Percentiles rank a stretch among this genome's conserved stretches.
Evolutionary conservation across 2,888 invertebrate genomes (phyloP).

Genomic region (Iphiclides podalirius): DNA sequence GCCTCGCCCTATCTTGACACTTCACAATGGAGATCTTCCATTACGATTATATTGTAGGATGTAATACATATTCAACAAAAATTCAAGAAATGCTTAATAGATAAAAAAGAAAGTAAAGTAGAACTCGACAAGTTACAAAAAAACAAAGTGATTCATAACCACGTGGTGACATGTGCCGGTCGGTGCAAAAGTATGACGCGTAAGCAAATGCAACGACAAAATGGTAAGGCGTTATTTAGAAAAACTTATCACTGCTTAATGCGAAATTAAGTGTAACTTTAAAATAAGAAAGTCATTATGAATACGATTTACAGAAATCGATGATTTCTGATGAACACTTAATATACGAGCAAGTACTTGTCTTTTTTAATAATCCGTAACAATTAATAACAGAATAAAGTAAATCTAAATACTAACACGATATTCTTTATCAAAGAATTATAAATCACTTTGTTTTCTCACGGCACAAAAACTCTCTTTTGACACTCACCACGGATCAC

Average conservation of each 20-base stretch:
- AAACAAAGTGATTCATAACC: slow-evolving; percentile 55
- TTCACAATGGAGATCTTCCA: slow-evolving; percentile 75
- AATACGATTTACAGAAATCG: too few relatives aligned
- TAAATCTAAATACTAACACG: slow-evolving; percentile 37
- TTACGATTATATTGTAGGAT: slow-evolving; percentile 37
- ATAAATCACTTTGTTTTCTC: slow-evolving; percentile 50
- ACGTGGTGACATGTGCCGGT: slow-evolving; percentile 75
- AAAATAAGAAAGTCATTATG: too few relatives aligned
- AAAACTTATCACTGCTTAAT: slow-evolving; percentile 2
- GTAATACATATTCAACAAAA: background rate
- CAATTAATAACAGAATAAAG: too few relatives aligned
- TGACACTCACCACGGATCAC: slow-evolving; percentile 79
- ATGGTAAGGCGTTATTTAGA: slow-evolving; percentile 33
- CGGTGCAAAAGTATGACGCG: slow-evolving; percentile 68
- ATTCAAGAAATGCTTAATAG: background rate
- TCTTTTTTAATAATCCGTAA: too few relatives aligned
- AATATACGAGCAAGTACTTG: too few relatives aligned
- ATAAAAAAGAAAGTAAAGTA: background rate
- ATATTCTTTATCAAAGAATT: slow-evolving; percentile 35
- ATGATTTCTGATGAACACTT: too few relatives aligned
- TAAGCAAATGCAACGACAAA: slow-evolving; percentile 59
- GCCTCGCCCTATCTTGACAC: slow-evolving; percentile 80
- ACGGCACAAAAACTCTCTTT: slow-evolving; percentile 67
- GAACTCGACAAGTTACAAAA: slow-evolving; percentile 26
- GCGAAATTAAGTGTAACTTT: slow-evolving; percentile 7